phyloP scores from a whole-genome alignment of 2,113 vertebrate species.

The Percopsis transmontana region DNA sequence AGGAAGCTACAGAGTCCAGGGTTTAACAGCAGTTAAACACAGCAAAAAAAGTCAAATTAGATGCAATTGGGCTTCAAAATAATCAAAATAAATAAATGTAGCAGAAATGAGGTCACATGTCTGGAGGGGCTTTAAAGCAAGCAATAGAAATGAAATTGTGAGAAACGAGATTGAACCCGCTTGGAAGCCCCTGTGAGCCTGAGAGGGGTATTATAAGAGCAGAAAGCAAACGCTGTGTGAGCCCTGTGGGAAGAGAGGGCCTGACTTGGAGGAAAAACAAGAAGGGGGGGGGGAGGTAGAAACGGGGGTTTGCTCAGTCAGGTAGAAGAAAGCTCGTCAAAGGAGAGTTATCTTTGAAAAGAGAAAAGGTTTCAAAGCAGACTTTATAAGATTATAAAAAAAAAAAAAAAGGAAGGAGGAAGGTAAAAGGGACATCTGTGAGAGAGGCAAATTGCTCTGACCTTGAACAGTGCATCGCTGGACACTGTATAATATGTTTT shows the following conservation, averaged over 20 bases:
- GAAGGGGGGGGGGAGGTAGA: constrained; percentile 9
- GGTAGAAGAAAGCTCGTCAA: constrained; percentile 61
- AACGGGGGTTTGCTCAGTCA: constrained; percentile 36
- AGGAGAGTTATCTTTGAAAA: constrained; percentile 10
- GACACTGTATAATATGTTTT: constrained; percentile 85
- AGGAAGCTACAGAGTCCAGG: too few relatives aligned
- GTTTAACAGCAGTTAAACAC: too few relatives aligned
- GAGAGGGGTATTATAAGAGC: constrained; percentile 34
- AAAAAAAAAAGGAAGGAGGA: constrained; percentile 38
- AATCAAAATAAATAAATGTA: background rate
- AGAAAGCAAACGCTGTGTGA: constrained; percentile 47
- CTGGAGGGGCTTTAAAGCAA: constrained; percentile 5
- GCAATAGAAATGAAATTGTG: constrained; percentile 12
- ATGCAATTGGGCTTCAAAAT: too few relatives aligned
- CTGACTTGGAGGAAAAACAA: background rate
- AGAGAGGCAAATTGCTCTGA: constrained; percentile 79
- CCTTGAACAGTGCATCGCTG: constrained; percentile 84
- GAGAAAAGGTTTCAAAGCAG: constrained; percentile 56
- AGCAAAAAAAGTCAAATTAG: too few relatives aligned
- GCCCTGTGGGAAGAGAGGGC: constrained; percentile 18
- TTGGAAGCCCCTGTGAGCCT: constrained; percentile 50
- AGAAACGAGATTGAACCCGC: constrained; percentile 31
- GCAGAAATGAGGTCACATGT: constrained; percentile 20
- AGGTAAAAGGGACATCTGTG: constrained; percentile 55
- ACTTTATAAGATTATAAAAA: constrained; percentile 40